phyloP scores from a whole-genome alignment of 2,888 invertebrate genomes.

The Tipula confusa region DNA sequence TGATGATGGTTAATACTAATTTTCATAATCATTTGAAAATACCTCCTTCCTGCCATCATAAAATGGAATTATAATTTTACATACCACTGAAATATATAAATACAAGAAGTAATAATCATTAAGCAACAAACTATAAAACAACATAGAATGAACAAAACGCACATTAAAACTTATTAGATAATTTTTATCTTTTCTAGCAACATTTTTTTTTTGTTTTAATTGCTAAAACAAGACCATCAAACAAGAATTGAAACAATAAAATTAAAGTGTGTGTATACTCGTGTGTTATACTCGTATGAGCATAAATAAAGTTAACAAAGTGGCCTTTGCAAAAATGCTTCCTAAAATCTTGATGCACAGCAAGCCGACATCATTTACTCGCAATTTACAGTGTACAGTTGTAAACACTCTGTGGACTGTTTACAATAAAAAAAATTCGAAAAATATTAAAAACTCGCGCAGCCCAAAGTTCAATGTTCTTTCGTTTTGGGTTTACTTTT shows the following conservation, averaged over 20 bases:
- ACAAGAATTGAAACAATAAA: neutral
- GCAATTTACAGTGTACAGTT: neutral
- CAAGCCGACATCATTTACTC: neutral
- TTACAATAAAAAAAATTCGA: neutral
- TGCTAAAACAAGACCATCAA: neutral
- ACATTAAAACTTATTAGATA: conserved; percentile 25
- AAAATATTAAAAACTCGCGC: conserved; percentile 1
- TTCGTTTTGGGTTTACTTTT: conserved; percentile 5
- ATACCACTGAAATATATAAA: neutral
- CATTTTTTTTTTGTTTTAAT: neutral
- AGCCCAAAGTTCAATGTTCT: conserved; percentile 4
- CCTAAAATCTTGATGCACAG: neutral
- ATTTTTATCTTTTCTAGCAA: neutral
- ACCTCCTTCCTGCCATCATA: conserved; percentile 26
- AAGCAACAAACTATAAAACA: conserved; percentile 14
- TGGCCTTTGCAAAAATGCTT: neutral
- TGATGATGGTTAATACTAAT: neutral
- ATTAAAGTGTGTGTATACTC: neutral
- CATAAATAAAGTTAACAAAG: neutral
- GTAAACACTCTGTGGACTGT: neutral
- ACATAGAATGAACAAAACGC: neutral
- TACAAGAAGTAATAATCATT: conserved; percentile 7
- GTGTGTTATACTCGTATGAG: neutral
- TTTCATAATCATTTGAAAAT: neutral
- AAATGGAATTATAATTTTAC: conserved; percentile 1